Evolutionary conservation across 2,888 invertebrate genomes (phyloP), one percentile per base, ranked within the genome.

Genomic region (Baccha elongata): DNA sequence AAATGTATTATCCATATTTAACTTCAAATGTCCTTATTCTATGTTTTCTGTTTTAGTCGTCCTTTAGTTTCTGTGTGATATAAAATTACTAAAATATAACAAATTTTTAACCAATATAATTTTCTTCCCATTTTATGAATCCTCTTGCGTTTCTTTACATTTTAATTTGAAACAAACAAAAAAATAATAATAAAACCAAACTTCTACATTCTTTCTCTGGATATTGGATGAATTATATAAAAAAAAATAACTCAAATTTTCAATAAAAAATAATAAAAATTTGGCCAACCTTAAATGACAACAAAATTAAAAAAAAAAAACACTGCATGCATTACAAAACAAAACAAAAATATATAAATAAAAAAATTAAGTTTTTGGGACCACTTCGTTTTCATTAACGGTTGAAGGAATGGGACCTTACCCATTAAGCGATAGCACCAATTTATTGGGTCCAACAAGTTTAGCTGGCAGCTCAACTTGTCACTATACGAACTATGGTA

Each of bases 321-420:
- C 86, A 72, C 55, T 78, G 71, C 72, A 75, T 73, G 83, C 69
- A 74, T 85, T 84, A 76, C 52, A 83, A 84, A 83, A 35, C 48
- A 68, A 75, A 85, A 74, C 46, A 73, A 81, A 73, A 85, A 85
- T 85, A 86, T 86, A 84, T 84, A 85, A 74, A 84, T 73, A 84
- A 75, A 76, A 86, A 86, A 87, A 86, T 87, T 87, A 90, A 91
- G 90, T 90, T 86, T 91, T 90, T 90, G 90, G 90, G 88, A 90
- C 89, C 87, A 91, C 90, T 87, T 90, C 91, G 89, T 91, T 90
- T 87, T 90, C 91, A 87, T 90, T 91, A 87, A 89, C 90, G 89
- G 90, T 90, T 90, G 91, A 91, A 90, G 90, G 91, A 88, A 91
- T 91, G 91, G 91, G 91, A 87, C 91, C 91, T 86, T 91, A 91